Evolutionary conservation across 2,797 vertebrate species (phyloP).

Genomic region (Myoxocephalus aenaeus): DNA sequence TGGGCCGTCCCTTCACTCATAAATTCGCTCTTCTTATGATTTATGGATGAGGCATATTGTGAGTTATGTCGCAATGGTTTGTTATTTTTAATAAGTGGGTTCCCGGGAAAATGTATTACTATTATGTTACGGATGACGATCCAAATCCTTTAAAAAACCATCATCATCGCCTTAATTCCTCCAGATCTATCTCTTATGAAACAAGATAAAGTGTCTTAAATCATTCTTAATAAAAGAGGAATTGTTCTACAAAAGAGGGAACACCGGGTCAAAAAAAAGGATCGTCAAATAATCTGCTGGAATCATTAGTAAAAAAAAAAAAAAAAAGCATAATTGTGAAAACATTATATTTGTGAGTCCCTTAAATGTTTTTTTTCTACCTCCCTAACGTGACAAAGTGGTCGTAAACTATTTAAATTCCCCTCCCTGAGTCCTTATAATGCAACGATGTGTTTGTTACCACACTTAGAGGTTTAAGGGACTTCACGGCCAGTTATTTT

Average conservation of each 20-base stretch:
- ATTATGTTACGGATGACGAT: background rate
- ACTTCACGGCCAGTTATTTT: too few relatives aligned
- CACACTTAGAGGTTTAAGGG: background rate
- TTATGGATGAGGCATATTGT: too few relatives aligned
- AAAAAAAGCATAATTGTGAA: background rate
- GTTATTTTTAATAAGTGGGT: too few relatives aligned
- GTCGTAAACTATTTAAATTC: background rate
- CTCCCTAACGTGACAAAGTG: background rate
- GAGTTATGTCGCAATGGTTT: too few relatives aligned
- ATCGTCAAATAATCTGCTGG: background rate
- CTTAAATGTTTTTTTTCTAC: background rate
- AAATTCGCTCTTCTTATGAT: too few relatives aligned
- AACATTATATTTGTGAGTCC: background rate
- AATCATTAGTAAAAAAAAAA: background rate
- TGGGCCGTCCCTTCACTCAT: too few relatives aligned
- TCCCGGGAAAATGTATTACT: too few relatives aligned
- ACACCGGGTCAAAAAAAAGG: background rate
- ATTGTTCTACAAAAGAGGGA: background rate
- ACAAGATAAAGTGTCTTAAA: background rate
- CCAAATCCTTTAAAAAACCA: background rate
- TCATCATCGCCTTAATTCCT: background rate
- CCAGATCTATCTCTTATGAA: background rate
- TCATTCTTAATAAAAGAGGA: background rate
- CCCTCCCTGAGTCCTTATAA: background rate
- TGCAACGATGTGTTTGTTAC: background rate